These are phyloP conservation scores for Scaptomyza flava DNA, from an alignment of 2,888 invertebrate genomes.

Conservation along the genomic window DNA sequence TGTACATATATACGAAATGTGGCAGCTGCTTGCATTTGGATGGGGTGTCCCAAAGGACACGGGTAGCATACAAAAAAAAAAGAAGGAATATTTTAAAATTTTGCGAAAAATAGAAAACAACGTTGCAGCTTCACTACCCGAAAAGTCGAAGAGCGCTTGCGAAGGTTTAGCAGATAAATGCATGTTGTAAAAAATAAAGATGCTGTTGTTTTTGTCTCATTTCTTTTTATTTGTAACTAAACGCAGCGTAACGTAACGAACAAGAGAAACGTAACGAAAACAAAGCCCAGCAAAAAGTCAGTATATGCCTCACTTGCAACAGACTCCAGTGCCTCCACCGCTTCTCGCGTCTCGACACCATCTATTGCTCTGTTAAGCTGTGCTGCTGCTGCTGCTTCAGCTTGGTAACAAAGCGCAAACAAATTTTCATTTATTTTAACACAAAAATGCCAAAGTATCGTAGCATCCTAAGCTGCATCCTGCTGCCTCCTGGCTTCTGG, in stretches of 20 bases:
- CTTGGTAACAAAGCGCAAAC: conserved; percentile 75
- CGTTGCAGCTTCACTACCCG: conserved; percentile 42
- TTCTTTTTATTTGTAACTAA: conserved; percentile 33
- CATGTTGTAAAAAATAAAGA: conserved; percentile 64
- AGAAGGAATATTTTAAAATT: conserved; percentile 75
- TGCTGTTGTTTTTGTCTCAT: conserved; percentile 11
- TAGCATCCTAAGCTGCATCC: conserved; percentile 57
- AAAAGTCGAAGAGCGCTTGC: conserved; percentile 50
- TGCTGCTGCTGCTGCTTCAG: conserved; percentile 33
- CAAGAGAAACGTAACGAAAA: conserved; percentile 45
- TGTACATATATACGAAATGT: conserved; percentile 21
- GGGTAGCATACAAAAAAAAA: conserved; percentile 10
- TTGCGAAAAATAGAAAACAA: conserved; percentile 67
- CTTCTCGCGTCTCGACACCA: background rate
- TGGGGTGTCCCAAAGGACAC: conserved; percentile 48
- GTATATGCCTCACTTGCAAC: conserved; percentile 56
- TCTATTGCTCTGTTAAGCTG: background rate
- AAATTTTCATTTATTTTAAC: conserved; percentile 79
- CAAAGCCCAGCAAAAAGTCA: conserved; percentile 56
- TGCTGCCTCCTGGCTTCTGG: conserved; percentile 38
- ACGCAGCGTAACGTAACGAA: conserved; percentile 60
- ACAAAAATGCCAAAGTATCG: conserved; percentile 77
- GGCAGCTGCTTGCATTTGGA: conserved; percentile 38
- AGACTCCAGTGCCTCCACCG: background rate
- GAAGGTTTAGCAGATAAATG: conserved; percentile 72